Conservation (phyloP, 23 tunicate genomes). For the Trididemnum nubilum region DNA sequence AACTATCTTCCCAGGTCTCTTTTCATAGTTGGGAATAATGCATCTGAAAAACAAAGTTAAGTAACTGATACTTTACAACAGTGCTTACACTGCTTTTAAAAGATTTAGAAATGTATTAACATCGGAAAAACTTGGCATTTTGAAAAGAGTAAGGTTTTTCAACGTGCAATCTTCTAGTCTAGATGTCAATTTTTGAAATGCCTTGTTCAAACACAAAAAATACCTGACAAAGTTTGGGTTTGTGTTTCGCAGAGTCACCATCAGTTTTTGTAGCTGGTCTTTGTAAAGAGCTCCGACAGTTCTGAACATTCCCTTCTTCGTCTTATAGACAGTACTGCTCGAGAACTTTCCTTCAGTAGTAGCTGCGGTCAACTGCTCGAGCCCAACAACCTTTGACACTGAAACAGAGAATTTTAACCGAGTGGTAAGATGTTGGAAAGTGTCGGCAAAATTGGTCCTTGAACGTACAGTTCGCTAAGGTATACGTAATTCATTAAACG, state of each 20-base stretch:
- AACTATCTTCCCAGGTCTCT: constrained; percentile 88
- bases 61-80: neutral
- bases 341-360: constrained; percentile 73
- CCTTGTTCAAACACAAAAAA: neutral
- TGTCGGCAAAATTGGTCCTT: neutral
- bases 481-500: too few relatives aligned
- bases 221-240: constrained; percentile 95
- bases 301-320: constrained; percentile 97
- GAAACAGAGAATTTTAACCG: constrained; percentile 1
- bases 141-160: too few relatives aligned
- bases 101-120: too few relatives aligned
- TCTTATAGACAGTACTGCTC: constrained; percentile 63
- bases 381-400: constrained; percentile 90
- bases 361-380: constrained; percentile 72
- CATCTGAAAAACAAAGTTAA: constrained; percentile 51
- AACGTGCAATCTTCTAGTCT: too few relatives aligned
- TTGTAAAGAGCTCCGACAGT: constrained; percentile 99
- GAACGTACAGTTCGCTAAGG: neutral
- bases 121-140: too few relatives aligned
- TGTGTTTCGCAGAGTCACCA: constrained; percentile 96
- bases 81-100: too few relatives aligned
- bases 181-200: too few relatives aligned
- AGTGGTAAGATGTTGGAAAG: neutral
- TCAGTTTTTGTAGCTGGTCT: constrained; percentile 92
- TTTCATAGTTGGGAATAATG: constrained; percentile 99